phyloP scores from a whole-genome alignment of 2,113 vertebrate species.

The Colinus virginianus region DNA sequence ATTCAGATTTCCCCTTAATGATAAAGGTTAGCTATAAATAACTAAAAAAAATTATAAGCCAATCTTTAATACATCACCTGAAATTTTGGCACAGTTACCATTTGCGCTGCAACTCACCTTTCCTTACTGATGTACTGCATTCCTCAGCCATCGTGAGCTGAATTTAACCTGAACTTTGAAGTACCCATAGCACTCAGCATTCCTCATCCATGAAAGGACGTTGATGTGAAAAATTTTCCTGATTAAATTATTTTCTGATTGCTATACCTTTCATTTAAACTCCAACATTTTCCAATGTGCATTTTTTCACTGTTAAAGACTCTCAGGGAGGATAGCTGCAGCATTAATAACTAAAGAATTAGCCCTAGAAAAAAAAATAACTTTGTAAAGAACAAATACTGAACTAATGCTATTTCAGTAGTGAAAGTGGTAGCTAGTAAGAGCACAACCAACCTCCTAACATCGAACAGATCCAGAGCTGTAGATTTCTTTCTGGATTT shows the following conservation, averaged over 20 bases:
- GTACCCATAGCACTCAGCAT: not conserved
- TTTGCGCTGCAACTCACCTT: not conserved
- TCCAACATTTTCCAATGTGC: not conserved
- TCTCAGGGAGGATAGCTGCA: not conserved
- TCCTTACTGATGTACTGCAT: not conserved
- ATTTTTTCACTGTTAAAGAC: constrained; percentile 13
- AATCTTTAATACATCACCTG: not conserved
- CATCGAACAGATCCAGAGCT: not conserved
- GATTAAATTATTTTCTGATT: not conserved
- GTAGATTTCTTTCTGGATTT: not conserved
- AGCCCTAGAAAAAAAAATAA: not conserved
- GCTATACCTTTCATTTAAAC: not conserved
- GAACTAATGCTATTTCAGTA: not conserved
- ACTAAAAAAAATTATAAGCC: not conserved
- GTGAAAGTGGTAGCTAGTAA: not conserved
- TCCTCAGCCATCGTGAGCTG: not conserved
- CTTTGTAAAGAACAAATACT: not conserved
- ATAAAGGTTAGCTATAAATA: not conserved
- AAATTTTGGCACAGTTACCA: not conserved
- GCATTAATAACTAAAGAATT: not conserved
- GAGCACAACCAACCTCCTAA: not conserved
- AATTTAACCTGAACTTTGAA: constrained; percentile 6
- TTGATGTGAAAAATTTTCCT: not conserved
- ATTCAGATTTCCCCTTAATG: not conserved
- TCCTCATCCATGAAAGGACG: not conserved